Conservation (phyloP, 2,888 invertebrate genomes). For the Dryobotodes eremita region DNA sequence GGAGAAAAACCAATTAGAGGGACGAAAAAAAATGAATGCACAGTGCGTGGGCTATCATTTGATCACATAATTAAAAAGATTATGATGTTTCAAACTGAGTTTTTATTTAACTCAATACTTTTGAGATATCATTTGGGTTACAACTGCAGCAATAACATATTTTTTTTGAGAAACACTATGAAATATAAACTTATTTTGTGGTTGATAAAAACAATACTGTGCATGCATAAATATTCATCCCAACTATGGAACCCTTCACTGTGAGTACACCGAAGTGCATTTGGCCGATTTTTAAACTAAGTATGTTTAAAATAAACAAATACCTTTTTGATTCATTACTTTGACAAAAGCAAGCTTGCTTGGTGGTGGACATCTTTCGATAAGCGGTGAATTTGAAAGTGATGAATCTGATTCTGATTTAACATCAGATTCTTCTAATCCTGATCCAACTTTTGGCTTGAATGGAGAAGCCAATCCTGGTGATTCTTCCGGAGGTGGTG, state of each 20-base stretch:
- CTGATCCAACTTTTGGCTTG: not conserved
- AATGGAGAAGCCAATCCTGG: not conserved
- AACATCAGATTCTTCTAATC: conserved; percentile 6
- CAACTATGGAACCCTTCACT: not conserved
- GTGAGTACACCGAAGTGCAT: too few relatives aligned
- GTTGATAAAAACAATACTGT: not conserved
- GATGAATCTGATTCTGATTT: conserved; percentile 13
- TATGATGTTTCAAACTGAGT: not conserved
- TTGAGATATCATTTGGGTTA: not conserved
- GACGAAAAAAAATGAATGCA: not conserved
- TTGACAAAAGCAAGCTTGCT: not conserved
- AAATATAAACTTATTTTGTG: not conserved
- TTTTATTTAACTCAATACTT: not conserved
- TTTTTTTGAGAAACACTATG: not conserved
- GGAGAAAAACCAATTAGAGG: not conserved
- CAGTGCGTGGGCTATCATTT: accelerated
- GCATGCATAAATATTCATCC: not conserved
- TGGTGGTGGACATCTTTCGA: conserved; percentile 3
- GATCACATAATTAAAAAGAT: not conserved
- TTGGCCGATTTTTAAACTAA: not conserved
- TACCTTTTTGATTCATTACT: conserved; percentile 23
- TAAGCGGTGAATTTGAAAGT: not conserved
- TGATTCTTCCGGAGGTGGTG: conserved; percentile 2
- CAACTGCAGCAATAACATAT: not conserved
- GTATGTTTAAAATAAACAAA: not conserved